Conservation (phyloP, 2,888 invertebrate species). For the Pristionchus mayeri region DNA sequence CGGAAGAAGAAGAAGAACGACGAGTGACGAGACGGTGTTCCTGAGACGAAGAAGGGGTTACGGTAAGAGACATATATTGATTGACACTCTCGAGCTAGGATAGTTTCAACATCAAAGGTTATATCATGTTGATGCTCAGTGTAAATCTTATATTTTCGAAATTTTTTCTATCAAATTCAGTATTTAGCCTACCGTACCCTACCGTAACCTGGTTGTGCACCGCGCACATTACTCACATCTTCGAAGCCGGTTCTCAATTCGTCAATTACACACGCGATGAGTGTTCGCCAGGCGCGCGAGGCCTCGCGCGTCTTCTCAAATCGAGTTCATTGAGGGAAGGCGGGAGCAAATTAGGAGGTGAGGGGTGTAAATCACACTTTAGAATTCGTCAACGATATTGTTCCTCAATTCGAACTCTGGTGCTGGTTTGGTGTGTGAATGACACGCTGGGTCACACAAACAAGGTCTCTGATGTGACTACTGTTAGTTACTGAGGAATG, state of each 20-base stretch:
- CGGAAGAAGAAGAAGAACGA: constrained; percentile 40
- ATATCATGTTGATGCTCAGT: background rate
- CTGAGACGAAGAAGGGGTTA: constrained; percentile 1
- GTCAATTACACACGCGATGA: constrained; percentile 74
- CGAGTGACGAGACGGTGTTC: constrained; percentile 48
- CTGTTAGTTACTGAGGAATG: no score
- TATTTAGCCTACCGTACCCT: no score
- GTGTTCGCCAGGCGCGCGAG: constrained; percentile 72
- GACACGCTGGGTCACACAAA: no score
- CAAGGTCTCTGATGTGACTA: no score
- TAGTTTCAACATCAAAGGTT: background rate
- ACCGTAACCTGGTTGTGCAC: no score
- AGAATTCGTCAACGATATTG: no score
- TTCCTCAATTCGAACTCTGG: no score
- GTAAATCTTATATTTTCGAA: background rate
- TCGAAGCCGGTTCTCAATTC: constrained; percentile 74
- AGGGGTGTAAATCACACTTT: background rate
- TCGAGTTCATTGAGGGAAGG: background rate
- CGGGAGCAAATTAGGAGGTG: background rate
- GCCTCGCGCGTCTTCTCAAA: constrained; percentile 73
- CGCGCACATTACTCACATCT: constrained; percentile 64
- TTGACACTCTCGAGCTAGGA: background rate
- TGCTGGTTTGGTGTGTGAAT: no score
- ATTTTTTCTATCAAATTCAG: no score
- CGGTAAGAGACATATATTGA: background rate